A percentile compares a stretch with the other conserved stretches of the same genome.
Evolutionary conservation across 2,888 invertebrate genomes (phyloP).

Genomic region (Morinoia aosen): DNA sequence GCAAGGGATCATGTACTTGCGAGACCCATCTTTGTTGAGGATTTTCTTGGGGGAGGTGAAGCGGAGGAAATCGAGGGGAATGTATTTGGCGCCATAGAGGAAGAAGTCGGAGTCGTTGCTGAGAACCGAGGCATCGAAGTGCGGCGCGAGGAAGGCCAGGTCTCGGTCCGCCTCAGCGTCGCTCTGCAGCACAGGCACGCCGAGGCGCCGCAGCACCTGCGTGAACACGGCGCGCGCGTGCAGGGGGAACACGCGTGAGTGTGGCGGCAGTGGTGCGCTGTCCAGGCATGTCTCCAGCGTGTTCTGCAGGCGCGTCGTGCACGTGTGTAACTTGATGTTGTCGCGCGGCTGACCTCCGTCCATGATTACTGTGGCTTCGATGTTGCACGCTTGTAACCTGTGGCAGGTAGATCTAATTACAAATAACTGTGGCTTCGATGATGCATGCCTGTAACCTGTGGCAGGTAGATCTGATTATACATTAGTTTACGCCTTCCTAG

Average conservation of each 20-base stretch:
- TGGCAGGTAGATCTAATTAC: background rate
- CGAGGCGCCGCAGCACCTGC: conserved; percentile 74
- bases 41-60: conserved; percentile 55
- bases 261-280: background rate
- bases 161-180: conserved; percentile 92
- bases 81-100: conserved; percentile 86
- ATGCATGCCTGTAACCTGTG: background rate
- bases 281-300: conserved; percentile 42
- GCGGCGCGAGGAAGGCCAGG: conserved; percentile 84
- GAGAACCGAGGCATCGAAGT: conserved; percentile 86
- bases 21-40: background rate
- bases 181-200: conserved; percentile 80
- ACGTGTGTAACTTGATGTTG: conserved; percentile 80
- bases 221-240: conserved; percentile 51
- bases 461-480: background rate
- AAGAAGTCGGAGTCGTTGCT: conserved; percentile 96
- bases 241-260: conserved; percentile 46
- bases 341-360: conserved; percentile 79
- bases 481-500: background rate
- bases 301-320: conserved; percentile 46
- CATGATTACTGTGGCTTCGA: conserved; percentile 82
- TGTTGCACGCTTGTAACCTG: conserved; percentile 78
- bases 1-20: conserved; percentile 29
- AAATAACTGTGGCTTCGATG: background rate
- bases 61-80: conserved; percentile 77